phyloP scores from a whole-genome alignment of 2,797 vertebrate genomes.

The Peromyscus eremicus region DNA sequence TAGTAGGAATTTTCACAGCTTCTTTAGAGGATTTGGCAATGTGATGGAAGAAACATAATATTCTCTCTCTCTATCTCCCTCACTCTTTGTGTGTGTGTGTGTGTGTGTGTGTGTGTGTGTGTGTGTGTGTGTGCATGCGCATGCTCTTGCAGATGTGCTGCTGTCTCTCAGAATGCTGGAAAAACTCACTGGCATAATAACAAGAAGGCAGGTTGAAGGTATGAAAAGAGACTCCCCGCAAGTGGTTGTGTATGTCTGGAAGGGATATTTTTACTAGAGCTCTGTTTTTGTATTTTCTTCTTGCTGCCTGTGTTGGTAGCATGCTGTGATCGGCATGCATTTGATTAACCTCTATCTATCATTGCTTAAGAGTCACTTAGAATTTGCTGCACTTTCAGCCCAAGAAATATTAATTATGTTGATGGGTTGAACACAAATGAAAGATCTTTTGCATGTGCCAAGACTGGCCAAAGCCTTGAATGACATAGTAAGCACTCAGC shows the following conservation, averaged over 20 bases:
- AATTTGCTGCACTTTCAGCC: slow-evolving; percentile 45
- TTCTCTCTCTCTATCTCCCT: not conserved
- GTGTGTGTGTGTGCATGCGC: not conserved
- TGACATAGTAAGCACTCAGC: not conserved
- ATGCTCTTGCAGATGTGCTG: not conserved
- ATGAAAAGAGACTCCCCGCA: not conserved
- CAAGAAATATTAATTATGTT: slow-evolving; percentile 61
- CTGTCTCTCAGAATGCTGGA: not conserved
- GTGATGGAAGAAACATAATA: not conserved
- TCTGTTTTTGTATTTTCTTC: slow-evolving; percentile 16
- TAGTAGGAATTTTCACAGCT: not conserved
- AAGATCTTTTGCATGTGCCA: not conserved
- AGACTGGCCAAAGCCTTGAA: slow-evolving; percentile 24
- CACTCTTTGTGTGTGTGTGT: no score
- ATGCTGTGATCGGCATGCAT: not conserved
- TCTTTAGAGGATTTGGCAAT: slow-evolving; percentile 23
- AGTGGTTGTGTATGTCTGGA: not conserved
- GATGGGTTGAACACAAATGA: slow-evolving; percentile 45
- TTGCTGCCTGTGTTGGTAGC: not conserved
- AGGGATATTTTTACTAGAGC: not conserved
- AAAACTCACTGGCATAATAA: not conserved
- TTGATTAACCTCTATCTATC: slow-evolving; percentile 48
- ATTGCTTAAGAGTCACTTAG: slow-evolving; percentile 55
- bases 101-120: not conserved
- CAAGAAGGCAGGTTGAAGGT: not conserved